Base-by-base conservation (phyloP, 2,888 invertebrate genomes). In the Chirona hameri region DNA sequence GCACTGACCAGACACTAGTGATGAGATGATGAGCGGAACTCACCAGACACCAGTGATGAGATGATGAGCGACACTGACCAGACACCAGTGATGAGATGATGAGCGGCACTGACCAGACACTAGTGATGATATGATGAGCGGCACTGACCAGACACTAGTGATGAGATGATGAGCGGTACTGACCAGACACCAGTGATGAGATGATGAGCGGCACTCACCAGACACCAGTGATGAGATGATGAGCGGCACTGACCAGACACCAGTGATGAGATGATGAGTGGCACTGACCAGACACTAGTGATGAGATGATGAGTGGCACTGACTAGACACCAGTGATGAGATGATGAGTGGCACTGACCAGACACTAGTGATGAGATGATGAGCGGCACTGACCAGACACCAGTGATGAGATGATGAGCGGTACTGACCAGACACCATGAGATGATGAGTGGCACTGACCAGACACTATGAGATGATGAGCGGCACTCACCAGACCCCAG, bases 71-170 rank as follows among this genome's bases (percentile, higher is more conserved):
- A 92, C 12, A 12, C 81, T 83, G 65, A 91, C 91, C 92, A 85
- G 92, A 89, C 83, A 92, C 91, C 82, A 92, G 89, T 82, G 91
- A 91, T 57, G 92, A 92, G 79, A 92, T 89, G 85, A 93, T 92
- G 82, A 92, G 90, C 14, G 92, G 92, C 46, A 92, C 81, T 83
- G 55, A 91, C 91, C 92, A 85, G 92, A 89, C 83, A 92, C 91
- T 81, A 92, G 89, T 82, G 91, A 91, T 57, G 92, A 91, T 79
- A 92, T 89, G 85, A 93, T 92, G 82, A 92, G 90, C 14, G 92
- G 92, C 12, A 12, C 81, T 83, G 65, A 91, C 91, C 92, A 85
- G 92, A 89, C 83, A 92, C 91, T 81, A 92, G 89, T 82, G 91
- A 91, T 57, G 92, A 92, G 79, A 92, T 89, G 85, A 93, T 92